Conservation (phyloP, 2,888 invertebrate genomes). For the Erpobdella octoculata region DNA sequence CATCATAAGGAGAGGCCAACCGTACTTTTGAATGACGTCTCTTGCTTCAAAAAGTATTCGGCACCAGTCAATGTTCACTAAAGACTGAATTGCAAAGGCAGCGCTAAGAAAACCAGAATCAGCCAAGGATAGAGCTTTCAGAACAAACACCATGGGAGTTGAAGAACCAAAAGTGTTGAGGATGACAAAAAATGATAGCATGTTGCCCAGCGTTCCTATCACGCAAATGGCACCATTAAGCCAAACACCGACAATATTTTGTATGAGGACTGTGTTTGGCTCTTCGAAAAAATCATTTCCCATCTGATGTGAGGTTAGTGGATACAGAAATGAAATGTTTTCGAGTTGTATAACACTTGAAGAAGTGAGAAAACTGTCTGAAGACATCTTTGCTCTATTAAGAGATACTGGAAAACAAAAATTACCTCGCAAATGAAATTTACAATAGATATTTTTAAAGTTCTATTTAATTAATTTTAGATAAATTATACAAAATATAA, state of each 20-base stretch:
- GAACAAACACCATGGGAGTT: constrained; percentile 37
- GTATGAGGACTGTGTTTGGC: no score
- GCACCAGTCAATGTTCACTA: constrained; percentile 34
- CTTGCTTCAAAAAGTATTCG: constrained; percentile 12
- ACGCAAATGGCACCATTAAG: constrained; percentile 35
- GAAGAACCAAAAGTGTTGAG: constrained; percentile 32
- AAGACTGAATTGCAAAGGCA: constrained; percentile 35
- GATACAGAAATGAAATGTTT: no score
- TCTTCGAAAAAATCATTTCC: no score
- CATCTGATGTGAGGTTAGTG: no score
- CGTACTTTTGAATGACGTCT: constrained; percentile 36
- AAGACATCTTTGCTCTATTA: no score
- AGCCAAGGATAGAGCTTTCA: constrained; percentile 35
- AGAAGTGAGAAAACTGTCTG: no score
- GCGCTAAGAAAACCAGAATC: constrained; percentile 36
- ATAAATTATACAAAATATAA: no score
- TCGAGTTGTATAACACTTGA: no score
- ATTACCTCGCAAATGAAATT: no score
- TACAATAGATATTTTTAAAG: no score
- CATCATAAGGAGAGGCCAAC: constrained; percentile 40
- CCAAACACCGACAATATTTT: constrained; percentile 37
- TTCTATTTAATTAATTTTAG: no score
- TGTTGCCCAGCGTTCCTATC: constrained; percentile 36
- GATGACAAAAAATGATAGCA: constrained; percentile 36
- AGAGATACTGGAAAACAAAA: no score